A percentile compares a stretch with the other conserved stretches of the same genome.
Conservation (phyloP, 2,888 invertebrate species). For the Caenorhabditis sulstoni region DNA sequence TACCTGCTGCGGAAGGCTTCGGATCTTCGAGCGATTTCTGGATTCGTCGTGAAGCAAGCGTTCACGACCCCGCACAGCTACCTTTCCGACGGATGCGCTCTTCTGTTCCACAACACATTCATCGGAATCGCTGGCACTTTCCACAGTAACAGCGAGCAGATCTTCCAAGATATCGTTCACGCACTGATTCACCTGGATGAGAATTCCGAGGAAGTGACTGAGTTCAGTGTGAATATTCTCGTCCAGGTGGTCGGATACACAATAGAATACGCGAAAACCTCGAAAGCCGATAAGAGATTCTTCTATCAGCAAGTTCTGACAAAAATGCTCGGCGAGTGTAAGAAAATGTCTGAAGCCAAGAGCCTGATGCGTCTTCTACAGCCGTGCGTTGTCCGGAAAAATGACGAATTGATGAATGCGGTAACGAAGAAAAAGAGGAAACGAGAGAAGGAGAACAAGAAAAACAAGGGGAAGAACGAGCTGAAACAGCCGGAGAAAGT, state of each 20-base stretch:
- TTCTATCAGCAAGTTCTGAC: slow-evolving; percentile 57
- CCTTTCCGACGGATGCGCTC: slow-evolving; percentile 86
- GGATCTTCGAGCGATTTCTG: slow-evolving; percentile 59
- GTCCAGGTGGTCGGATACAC: slow-evolving; percentile 61
- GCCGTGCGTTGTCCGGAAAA: slow-evolving; percentile 38
- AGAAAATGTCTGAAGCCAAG: slow-evolving; percentile 37
- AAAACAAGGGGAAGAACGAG: slow-evolving; percentile 53
- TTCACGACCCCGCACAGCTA: slow-evolving; percentile 59
- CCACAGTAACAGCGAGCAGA: slow-evolving; percentile 84
- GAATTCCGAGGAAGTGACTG: slow-evolving; percentile 26
- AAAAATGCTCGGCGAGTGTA: slow-evolving; percentile 50
- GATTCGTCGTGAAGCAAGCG: slow-evolving; percentile 64
- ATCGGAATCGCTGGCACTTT: slow-evolving; percentile 90
- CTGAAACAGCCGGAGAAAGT: slow-evolving; percentile 27
- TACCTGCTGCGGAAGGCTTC: slow-evolving; percentile 88
- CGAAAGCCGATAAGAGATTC: slow-evolving; percentile 27
- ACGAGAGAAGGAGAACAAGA: slow-evolving; percentile 51
- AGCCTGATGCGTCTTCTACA: slow-evolving; percentile 48
- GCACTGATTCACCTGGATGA: slow-evolving; percentile 21
- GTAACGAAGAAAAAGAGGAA: slow-evolving; percentile 55
- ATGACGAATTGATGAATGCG: slow-evolving; percentile 52
- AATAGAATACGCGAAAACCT: slow-evolving; percentile 53
- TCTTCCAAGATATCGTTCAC: slow-evolving; percentile 47
- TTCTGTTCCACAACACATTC: slow-evolving; percentile 91
- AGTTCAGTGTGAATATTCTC: slow-evolving; percentile 57